These are phyloP conservation scores for Plagiodera versicolora DNA, from an alignment of 2,888 invertebrate species.

Conservation along the genomic window DNA sequence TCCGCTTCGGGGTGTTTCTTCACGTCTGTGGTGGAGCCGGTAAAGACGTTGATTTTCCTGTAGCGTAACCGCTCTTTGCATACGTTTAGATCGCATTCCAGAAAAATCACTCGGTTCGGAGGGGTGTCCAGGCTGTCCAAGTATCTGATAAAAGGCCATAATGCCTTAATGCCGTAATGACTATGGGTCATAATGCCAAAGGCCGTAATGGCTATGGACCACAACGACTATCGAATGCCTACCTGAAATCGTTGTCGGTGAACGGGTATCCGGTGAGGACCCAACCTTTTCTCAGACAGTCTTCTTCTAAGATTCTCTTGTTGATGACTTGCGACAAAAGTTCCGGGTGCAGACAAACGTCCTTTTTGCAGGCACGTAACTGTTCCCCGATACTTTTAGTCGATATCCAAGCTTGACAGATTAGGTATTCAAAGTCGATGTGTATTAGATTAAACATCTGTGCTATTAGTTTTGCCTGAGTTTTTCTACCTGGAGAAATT, in stretches of 20 bases:
- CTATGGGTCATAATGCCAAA: too few species aligned
- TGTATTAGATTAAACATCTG: conserved; percentile 61
- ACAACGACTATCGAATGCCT: too few species aligned
- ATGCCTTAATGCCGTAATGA: too few species aligned
- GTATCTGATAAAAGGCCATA: too few species aligned
- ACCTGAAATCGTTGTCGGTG: conserved; percentile 51
- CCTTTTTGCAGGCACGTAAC: conserved; percentile 45
- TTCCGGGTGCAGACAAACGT: conserved; percentile 50
- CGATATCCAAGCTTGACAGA: conserved; percentile 56
- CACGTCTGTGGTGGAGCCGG: conserved; percentile 44
- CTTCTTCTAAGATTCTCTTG: conserved; percentile 55
- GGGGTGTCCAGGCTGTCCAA: conserved; percentile 62
- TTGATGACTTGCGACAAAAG: conserved; percentile 51
- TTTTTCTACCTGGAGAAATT: conserved; percentile 53
- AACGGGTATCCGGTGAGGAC: conserved; percentile 64
- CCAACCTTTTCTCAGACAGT: conserved; percentile 66
- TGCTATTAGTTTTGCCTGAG: conserved; percentile 58
- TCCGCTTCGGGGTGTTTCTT: conserved; percentile 30
- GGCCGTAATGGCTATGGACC: too few species aligned
- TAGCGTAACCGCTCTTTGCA: conserved; percentile 47
- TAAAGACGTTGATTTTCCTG: conserved; percentile 44
- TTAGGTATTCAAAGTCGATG: conserved; percentile 60
- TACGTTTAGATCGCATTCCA: conserved; percentile 51
- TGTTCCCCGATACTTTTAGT: conserved; percentile 47
- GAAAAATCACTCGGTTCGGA: conserved; percentile 58